Percentiles rank a stretch among this genome's conserved stretches.
These are phyloP conservation scores for Drosophila cracens DNA, from an alignment of 2,888 invertebrate species.

Conservation along the genomic window DNA sequence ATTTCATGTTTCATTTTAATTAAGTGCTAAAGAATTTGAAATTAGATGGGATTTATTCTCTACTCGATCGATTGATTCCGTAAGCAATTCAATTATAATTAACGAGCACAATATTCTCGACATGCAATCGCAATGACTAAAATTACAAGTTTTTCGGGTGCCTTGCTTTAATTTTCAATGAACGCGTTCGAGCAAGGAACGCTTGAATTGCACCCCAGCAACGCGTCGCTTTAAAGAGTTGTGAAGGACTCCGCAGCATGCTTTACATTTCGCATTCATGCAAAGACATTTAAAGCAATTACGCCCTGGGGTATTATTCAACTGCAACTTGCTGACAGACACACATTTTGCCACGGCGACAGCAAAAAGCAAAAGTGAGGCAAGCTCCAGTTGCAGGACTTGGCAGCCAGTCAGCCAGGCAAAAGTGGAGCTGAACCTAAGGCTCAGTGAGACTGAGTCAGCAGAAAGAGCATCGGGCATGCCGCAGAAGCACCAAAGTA, in stretches of 20 bases:
- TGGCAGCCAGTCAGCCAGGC: neutral
- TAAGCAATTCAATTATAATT: constrained; percentile 14
- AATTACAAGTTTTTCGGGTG: constrained; percentile 6
- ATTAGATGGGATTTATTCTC: neutral
- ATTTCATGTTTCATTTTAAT: neutral
- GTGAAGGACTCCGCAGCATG: constrained; percentile 38
- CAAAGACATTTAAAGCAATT: constrained; percentile 81
- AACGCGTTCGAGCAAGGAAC: neutral
- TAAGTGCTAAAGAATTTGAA: neutral
- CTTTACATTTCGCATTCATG: constrained; percentile 68
- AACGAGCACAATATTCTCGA: neutral
- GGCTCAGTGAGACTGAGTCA: constrained; percentile 61
- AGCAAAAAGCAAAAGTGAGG: constrained; percentile 72
- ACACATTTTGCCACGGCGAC: constrained; percentile 55
- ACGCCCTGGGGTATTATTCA: constrained; percentile 76
- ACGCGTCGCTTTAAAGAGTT: constrained; percentile 50
- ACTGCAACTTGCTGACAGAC: constrained; percentile 77
- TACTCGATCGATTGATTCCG: constrained; percentile 3
- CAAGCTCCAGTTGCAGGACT: constrained; percentile 31
- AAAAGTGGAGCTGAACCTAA: neutral
- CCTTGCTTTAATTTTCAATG: neutral
- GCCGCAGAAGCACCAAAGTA: constrained; percentile 77
- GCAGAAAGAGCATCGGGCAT: constrained; percentile 62
- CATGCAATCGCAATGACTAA: neutral
- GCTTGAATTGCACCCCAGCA: constrained; percentile 3